phyloP scores from a whole-genome alignment of 1,140 invertebrate genomes.

The Trichonephila clavipes region DNA sequence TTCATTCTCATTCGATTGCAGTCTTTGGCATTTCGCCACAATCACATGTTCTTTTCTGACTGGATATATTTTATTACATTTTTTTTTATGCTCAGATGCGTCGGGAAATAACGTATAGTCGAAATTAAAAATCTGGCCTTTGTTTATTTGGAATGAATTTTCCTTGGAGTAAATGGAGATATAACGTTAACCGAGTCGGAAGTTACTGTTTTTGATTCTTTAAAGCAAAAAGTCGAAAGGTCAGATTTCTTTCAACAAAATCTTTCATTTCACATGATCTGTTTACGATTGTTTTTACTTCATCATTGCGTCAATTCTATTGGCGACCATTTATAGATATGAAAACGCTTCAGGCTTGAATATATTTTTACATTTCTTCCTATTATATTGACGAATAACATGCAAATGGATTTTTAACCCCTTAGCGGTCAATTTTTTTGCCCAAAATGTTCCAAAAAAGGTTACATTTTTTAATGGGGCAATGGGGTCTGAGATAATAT shows the following conservation, averaged over 20 bases:
- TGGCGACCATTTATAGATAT: too few relatives aligned
- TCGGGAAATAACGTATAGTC: background rate
- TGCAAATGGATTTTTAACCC: too few relatives aligned
- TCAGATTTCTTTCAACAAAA: conserved; percentile 17
- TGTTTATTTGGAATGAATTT: background rate
- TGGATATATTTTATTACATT: background rate
- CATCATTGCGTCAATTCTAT: background rate
- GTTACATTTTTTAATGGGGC: too few relatives aligned
- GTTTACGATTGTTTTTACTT: background rate
- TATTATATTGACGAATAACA: too few relatives aligned
- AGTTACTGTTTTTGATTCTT: background rate
- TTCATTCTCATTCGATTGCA: background rate
- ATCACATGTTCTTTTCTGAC: conserved; percentile 7
- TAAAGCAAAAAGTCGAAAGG: background rate
- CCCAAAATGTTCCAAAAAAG: too few relatives aligned
- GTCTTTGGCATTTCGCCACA: conserved; percentile 3
- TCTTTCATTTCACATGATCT: background rate
- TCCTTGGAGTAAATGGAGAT: background rate
- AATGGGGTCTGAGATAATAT: too few relatives aligned
- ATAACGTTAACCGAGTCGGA: background rate
- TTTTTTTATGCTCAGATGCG: background rate
- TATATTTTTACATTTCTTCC: too few relatives aligned
- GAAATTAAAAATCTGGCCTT: background rate
- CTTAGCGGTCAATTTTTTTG: too few relatives aligned
- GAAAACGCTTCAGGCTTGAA: too few relatives aligned